These are phyloP conservation scores for Drosophila tristis DNA, from an alignment of 1,140 invertebrate species.

Conservation along the genomic window DNA sequence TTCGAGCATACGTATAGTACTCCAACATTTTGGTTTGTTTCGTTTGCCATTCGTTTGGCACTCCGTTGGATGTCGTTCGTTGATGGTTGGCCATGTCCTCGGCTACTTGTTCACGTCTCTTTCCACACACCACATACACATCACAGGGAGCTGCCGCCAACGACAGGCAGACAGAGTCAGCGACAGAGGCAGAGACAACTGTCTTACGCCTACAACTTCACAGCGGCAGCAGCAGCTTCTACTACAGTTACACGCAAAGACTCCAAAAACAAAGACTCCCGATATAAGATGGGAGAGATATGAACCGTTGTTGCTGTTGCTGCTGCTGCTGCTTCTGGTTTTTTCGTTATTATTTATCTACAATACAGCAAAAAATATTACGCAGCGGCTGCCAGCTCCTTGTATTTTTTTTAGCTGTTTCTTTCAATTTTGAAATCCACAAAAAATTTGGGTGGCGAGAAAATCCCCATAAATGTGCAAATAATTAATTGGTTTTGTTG, in stretches of 20 bases:
- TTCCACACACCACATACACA: conserved; percentile 22
- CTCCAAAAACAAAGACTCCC: not conserved
- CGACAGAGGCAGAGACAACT: conserved; percentile 26
- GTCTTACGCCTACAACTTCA: conserved; percentile 68
- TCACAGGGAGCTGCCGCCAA: conserved; percentile 48
- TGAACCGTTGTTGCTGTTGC: conserved; percentile 32
- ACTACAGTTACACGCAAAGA: conserved; percentile 10
- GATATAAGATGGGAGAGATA: conserved; percentile 28
- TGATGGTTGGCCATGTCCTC: conserved; percentile 59
- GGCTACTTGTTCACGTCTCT: conserved; percentile 60
- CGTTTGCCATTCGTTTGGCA: conserved; percentile 20
- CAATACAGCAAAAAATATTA: conserved; percentile 63
- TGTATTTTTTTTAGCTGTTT: conserved; percentile 20
- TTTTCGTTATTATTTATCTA: conserved; percentile 38
- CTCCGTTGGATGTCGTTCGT: conserved; percentile 42
- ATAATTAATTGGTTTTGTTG: conserved; percentile 67
- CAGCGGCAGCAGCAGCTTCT: conserved; percentile 8
- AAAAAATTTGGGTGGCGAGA: conserved; percentile 14
- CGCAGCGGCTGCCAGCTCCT: conserved; percentile 37
- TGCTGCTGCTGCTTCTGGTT: not conserved
- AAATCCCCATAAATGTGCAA: conserved; percentile 51
- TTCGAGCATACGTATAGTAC: not conserved
- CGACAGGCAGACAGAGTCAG: not conserved
- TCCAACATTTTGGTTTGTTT: conserved; percentile 25
- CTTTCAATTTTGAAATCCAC: conserved; percentile 55